Conservation (phyloP, 2,113 vertebrate genomes). For the Melanostigma gelatinosum region DNA sequence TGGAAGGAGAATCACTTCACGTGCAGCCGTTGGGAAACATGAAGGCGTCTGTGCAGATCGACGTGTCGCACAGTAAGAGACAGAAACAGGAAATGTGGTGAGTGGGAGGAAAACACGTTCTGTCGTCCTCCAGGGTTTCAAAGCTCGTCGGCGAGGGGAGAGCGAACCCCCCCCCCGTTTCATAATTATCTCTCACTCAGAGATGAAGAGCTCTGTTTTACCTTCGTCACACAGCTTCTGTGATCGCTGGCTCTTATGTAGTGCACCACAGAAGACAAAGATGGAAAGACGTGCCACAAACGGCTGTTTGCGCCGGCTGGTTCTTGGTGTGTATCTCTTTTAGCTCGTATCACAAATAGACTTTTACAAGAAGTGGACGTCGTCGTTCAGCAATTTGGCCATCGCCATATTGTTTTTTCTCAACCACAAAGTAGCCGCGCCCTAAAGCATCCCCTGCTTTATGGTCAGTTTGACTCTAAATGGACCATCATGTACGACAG, state of each 20-base stretch:
- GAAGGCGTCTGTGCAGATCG: not conserved
- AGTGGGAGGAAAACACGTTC: conserved; percentile 25
- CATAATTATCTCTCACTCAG: conserved; percentile 32
- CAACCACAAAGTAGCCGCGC: too few relatives aligned
- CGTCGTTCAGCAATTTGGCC: too few relatives aligned
- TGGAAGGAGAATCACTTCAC: not conserved
- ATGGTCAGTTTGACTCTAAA: too few relatives aligned
- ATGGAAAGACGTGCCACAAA: too few relatives aligned
- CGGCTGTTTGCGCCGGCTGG: too few relatives aligned
- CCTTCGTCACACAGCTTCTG: conserved; percentile 11
- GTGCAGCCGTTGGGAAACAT: not conserved
- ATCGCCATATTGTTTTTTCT: too few relatives aligned
- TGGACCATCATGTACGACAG: too few relatives aligned
- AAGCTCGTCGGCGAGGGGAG: not conserved
- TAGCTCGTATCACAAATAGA: too few relatives aligned
- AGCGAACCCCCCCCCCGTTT: not conserved
- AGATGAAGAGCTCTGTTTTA: not conserved
- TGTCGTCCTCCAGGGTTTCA: conserved; percentile 6
- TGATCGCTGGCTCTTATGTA: not conserved
- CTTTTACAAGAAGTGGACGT: too few relatives aligned
- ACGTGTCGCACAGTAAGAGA: not conserved
- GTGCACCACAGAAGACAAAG: too few relatives aligned
- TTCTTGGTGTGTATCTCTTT: too few relatives aligned
- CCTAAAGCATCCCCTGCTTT: too few relatives aligned
- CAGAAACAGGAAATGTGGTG: not conserved